Base-by-base conservation (phyloP, 2,888 invertebrate species). In the Leucophora obtusa region DNA sequence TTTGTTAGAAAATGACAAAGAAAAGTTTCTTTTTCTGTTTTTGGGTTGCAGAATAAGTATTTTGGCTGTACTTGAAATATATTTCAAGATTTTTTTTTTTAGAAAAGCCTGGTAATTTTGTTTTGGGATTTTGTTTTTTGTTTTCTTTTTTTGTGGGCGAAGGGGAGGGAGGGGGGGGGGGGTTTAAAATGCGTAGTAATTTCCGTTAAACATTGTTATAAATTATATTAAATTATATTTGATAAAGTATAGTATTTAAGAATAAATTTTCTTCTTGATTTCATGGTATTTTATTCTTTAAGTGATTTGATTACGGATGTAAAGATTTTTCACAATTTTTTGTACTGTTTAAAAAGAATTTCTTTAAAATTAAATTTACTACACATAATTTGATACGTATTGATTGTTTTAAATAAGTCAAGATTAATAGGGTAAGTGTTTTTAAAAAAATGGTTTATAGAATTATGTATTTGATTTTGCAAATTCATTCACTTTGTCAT, bases 191-290 rank as follows among this genome's bases (percentile, higher is more conserved):
- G 86, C 82, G 84, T 83, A 66, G 87, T 86, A 87, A 87, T 87
- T 86, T 88, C 87, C 88, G 86, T 85, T 86, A 86, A 87, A 88
- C 88, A 88, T 87, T 87, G 86, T 87, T 85, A 88, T 88, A 87
- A 88, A 87, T 87, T 88, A 87, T 86, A 87, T 88, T 86, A 87
- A 86, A 87, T 85, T 85, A 83, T 68, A 72, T 76, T 71, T 63
- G 71, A 62, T 51, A 43, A 77, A 74, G 74, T 66, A 70, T 28
- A 70, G 56, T 60, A 58, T 73, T 76, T 35, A 24, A 10, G 21
- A 15, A 54, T 35, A 71, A 58, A 10, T 50, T 38, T 4, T 43
- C 15, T 71, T 71, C 54, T 54, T 66, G 65, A 76, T 81, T 77
- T 81, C 73, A 81, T 76, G 80, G 69, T 69, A n/a, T 76, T 76